phyloP scores from a whole-genome alignment of 2,888 invertebrate genomes.

The Calameuta filiformis region DNA sequence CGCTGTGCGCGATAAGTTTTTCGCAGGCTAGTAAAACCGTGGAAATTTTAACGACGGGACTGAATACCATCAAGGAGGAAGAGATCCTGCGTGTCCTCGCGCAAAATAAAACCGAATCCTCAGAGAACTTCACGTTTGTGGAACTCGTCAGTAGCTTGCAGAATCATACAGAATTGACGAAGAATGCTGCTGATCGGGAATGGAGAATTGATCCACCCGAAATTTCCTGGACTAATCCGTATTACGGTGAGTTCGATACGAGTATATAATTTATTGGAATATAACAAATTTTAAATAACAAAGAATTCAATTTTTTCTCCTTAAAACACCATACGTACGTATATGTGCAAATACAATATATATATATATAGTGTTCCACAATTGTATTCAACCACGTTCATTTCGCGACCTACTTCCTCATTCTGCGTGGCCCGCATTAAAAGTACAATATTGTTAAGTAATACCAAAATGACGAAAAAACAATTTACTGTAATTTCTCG shows the following conservation, averaged over 20 bases:
- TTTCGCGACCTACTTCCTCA: neutral
- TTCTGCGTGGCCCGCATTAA: neutral
- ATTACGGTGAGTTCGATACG: constrained; percentile 48
- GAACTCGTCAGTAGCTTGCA: constrained; percentile 42
- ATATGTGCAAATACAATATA: neutral
- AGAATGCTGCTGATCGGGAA: constrained; percentile 5
- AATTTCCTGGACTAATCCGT: constrained; percentile 38
- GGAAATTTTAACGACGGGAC: constrained; percentile 40
- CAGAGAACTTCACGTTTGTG: constrained; percentile 53
- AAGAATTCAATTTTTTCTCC: neutral
- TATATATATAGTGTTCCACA: neutral
- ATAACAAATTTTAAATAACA: neutral
- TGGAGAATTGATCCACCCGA: constrained; percentile 27
- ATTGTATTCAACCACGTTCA: neutral
- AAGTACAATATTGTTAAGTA: neutral
- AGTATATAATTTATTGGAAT: too few species aligned
- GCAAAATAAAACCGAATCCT: constrained; percentile 32
- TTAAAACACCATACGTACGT: neutral
- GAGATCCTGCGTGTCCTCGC: constrained; percentile 52
- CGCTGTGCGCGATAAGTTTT: constrained; percentile 14
- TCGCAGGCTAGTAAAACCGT: constrained; percentile 40
- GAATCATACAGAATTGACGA: constrained; percentile 34
- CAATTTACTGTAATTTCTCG: neutral
- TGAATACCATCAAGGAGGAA: constrained; percentile 47
- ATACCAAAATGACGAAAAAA: neutral